phyloP scores from a whole-genome alignment of 1,140 invertebrate species.

The Apocrypta bakeri region DNA sequence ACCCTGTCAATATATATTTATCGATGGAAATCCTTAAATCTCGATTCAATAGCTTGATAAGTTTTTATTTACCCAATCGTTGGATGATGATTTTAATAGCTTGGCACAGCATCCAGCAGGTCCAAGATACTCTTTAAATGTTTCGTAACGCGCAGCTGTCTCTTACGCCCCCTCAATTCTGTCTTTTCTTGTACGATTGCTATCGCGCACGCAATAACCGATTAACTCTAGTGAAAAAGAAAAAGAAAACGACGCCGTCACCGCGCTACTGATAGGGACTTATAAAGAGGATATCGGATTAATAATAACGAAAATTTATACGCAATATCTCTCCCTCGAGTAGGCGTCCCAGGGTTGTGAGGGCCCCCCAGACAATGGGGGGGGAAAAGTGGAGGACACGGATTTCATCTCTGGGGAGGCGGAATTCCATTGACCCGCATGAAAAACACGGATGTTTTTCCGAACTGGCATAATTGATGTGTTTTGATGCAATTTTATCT shows the following conservation, averaged over 20 bases:
- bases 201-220: not conserved
- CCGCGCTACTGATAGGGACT: not conserved
- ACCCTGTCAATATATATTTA: too few relatives aligned
- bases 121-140: not conserved
- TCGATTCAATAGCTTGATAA: too few relatives aligned
- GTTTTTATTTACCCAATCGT: too few relatives aligned
- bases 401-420: not conserved
- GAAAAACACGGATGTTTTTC: constrained; percentile 24
- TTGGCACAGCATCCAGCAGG: not conserved
- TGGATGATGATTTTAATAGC: too few relatives aligned
- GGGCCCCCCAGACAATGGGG: too few relatives aligned
- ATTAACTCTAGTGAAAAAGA: too few relatives aligned
- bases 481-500: constrained; percentile 23
- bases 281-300: not conserved
- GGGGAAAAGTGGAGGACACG: not conserved
- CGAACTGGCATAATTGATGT: not conserved
- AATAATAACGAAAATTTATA: constrained; percentile 10
- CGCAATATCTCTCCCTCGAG: not conserved
- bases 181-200: not conserved
- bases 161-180: not conserved
- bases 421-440: constrained; percentile 7
- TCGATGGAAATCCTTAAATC: too few relatives aligned
- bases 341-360: not conserved
- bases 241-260: not conserved
- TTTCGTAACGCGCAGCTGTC: not conserved